A percentile compares a stretch with the other conserved stretches of the same genome.
phyloP scores from a whole-genome alignment of 1,140 invertebrate species.

The Drosophila repleta region DNA sequence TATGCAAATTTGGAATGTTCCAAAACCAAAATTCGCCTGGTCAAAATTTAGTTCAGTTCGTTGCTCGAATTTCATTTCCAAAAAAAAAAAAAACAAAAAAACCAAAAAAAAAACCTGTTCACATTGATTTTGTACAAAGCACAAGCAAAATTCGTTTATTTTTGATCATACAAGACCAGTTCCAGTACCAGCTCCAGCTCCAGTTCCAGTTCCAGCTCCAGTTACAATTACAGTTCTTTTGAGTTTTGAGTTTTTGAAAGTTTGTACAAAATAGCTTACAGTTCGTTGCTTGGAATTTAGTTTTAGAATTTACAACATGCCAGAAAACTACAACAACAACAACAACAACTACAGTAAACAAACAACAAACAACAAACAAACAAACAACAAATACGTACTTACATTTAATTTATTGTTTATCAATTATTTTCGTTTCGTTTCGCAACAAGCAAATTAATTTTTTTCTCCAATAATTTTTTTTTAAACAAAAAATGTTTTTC shows the following conservation, averaged over 20 bases:
- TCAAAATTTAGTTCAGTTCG: slow-evolving; percentile 27
- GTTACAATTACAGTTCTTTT: not conserved
- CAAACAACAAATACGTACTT: slow-evolving; percentile 75
- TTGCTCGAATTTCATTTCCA: slow-evolving; percentile 45
- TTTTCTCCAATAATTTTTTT: slow-evolving; percentile 70
- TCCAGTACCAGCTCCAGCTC: slow-evolving; percentile 47
- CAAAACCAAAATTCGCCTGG: slow-evolving; percentile 3
- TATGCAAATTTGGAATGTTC: not conserved
- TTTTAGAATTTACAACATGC: slow-evolving; percentile 49
- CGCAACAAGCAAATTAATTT: slow-evolving; percentile 55
- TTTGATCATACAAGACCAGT: slow-evolving; percentile 60
- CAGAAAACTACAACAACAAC: slow-evolving; percentile 53
- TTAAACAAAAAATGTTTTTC: slow-evolving; percentile 76
- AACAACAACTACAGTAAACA: slow-evolving; percentile 55
- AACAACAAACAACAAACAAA: slow-evolving; percentile 34
- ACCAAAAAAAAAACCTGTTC: slow-evolving; percentile 14
- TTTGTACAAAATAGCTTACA: slow-evolving; percentile 66
- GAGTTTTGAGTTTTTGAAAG: slow-evolving; percentile 38
- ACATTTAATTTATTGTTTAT: slow-evolving; percentile 68
- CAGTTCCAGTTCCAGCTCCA: slow-evolving; percentile 36
- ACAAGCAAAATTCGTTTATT: slow-evolving; percentile 27
- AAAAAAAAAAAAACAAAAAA: slow-evolving; percentile 6
- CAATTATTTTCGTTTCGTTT: slow-evolving; percentile 70
- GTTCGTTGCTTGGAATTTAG: slow-evolving; percentile 77
- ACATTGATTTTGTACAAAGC: slow-evolving; percentile 50